A percentile compares a stretch with the other conserved stretches of the same genome.
Evolutionary conservation across 2,113 vertebrate genomes (phyloP).

Genomic region (Hydrolagus affinis): DNA sequence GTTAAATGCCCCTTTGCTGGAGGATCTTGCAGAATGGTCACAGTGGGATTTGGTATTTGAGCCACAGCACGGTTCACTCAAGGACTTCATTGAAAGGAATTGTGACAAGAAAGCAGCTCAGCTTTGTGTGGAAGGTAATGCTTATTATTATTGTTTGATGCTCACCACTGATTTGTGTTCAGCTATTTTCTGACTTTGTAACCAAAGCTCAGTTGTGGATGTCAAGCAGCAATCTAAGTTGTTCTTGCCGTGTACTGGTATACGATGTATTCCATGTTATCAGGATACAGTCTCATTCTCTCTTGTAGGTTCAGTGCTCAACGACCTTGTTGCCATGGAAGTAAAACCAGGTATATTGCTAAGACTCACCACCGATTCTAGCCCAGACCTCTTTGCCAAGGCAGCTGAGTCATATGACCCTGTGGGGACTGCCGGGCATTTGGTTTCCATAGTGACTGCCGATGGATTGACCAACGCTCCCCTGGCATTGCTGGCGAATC

Average conservation of each 20-base stretch:
- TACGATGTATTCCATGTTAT: no score
- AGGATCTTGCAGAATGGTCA: conserved; percentile 59
- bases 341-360: conserved; percentile 53
- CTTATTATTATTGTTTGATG: not conserved
- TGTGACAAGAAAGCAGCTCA: conserved; percentile 35
- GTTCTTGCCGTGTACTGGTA: no score
- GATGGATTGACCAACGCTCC: conserved; percentile 55
- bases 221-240: not conserved
- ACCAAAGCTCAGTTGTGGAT: not conserved
- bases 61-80: conserved; percentile 52
- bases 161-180: not conserved
- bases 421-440: conserved; percentile 53
- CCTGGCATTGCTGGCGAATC: conserved; percentile 61
- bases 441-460: conserved; percentile 59
- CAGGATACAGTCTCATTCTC: not conserved
- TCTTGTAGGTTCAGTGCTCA: conserved; percentile 37
- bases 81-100: conserved; percentile 58
- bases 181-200: not conserved
- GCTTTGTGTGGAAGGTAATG: conserved; percentile 12
- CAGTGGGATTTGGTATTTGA: conserved; percentile 62
- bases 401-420: conserved; percentile 47
- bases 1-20: conserved; percentile 57
- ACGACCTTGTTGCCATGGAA: conserved; percentile 54
- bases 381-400: conserved; percentile 50
- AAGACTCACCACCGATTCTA: conserved; percentile 51